Evolutionary conservation across 2,797 vertebrate genomes (phyloP), one percentile per base, ranked within the genome.

Genomic region (Podarcis lilfordi): DNA sequence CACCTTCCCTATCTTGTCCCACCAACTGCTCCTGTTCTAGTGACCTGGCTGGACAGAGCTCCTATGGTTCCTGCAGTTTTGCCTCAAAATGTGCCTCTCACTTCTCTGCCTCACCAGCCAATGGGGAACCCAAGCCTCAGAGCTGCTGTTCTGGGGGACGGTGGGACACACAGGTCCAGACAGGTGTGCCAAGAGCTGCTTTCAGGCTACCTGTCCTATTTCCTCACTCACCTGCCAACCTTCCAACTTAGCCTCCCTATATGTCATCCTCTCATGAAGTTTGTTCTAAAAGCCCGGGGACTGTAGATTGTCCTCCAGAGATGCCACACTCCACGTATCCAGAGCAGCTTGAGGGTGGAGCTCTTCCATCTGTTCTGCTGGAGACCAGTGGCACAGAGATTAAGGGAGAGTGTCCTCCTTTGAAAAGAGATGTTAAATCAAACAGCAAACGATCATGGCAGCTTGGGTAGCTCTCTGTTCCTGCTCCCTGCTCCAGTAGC

Each of bases 401-500:
- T 21, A 89, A 80, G 69, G 37, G 77, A 23, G 25, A 50, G 17
- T 2, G 35, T 66, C 61, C 17, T n/a, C 15, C 84, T 89, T 84
- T 89, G 80, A 35, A 77, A 80, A 74, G 59, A 27, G 69, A 81
- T 55, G 83, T 85, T 89, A 85, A 81, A 85, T 74, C 83, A 89
- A 81, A 80, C 2, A 45, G 68, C 29, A 50, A 76, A 89, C 5
- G 43, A 66, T 55, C 55, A 37, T 59, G 25, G 21, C 50, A 32
- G 50, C 37, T 80, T 71, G 27, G 45, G 8, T 7, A 29, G 69
- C 17, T n/a, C 15, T 35, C 40, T 43, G 25, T 69, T 71, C 45
- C 64, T 64, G n/a, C 35, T 71, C 25, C 17, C 66, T 66, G 40
- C n/a, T 50, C 69, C 23, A 50, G 76, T 15, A 29, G 78, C 75